phyloP scores from a whole-genome alignment of 2,797 vertebrate species.

The Falco naumanni region DNA sequence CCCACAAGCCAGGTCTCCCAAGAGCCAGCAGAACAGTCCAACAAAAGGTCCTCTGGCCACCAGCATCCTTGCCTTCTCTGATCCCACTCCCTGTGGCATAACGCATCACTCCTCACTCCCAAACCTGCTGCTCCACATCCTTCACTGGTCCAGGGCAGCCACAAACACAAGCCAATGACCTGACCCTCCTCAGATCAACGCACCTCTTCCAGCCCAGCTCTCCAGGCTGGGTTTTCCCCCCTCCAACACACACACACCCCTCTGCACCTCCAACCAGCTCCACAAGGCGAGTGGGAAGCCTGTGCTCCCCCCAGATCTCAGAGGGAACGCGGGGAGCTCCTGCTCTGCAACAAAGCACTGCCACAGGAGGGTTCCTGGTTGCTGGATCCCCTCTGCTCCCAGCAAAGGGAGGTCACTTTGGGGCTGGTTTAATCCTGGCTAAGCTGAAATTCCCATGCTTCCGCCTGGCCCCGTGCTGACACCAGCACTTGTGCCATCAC shows the following conservation, averaged over 20 bases:
- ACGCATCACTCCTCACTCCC: accelerated
- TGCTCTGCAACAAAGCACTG: accelerated
- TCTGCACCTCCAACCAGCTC: not conserved
- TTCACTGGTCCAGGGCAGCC: not conserved
- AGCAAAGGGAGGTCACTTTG: not conserved
- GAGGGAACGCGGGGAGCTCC: not conserved
- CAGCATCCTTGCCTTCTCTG: not conserved
- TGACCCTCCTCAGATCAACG: not conserved
- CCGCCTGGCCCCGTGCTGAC: not conserved
- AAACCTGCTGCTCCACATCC: not conserved
- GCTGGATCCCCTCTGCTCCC: not conserved
- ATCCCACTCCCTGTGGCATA: not conserved
- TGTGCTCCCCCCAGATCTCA: accelerated
- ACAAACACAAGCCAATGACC: not conserved
- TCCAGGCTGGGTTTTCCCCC: not conserved
- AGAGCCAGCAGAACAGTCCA: not conserved
- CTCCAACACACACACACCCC: accelerated
- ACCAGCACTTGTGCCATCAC: not conserved
- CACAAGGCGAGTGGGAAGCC: accelerated
- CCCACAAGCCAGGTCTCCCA: not conserved
- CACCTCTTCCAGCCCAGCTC: not conserved
- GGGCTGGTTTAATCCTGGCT: not conserved
- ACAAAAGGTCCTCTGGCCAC: accelerated
- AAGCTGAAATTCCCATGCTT: not conserved
- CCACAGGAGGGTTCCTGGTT: not conserved